Conservation (phyloP, 2,113 vertebrate genomes). For the Willisornis vidua region DNA sequence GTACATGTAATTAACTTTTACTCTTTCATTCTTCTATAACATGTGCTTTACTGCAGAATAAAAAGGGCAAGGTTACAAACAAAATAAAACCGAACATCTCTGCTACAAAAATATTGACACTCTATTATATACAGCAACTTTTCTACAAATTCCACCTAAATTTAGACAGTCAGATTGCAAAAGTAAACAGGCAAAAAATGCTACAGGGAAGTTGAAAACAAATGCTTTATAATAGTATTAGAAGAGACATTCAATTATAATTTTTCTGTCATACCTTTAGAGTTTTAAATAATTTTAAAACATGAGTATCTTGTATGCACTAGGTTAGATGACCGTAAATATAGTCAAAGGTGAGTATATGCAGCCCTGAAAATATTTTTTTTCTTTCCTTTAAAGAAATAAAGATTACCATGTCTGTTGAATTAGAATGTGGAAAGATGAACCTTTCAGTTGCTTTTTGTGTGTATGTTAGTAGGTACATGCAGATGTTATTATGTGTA, state of each 20-base stretch:
- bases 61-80: background rate
- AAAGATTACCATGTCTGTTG: background rate
- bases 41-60: background rate
- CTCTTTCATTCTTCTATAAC: background rate
- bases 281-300: background rate
- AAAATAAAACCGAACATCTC: background rate
- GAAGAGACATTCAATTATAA: background rate
- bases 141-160: background rate
- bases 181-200: background rate
- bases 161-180: background rate
- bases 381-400: background rate
- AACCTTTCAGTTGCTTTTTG: background rate
- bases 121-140: background rate
- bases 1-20: background rate
- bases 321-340: background rate
- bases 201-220: background rate
- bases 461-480: background rate
- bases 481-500: background rate
- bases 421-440: background rate
- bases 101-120: background rate
- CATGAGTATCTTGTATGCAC: background rate
- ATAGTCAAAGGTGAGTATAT: background rate
- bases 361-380: background rate
- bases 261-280: background rate
- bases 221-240: background rate